These are phyloP conservation scores for Harpagifer antarcticus DNA, from an alignment of 2,797 vertebrate genomes.

Conservation along the genomic window DNA sequence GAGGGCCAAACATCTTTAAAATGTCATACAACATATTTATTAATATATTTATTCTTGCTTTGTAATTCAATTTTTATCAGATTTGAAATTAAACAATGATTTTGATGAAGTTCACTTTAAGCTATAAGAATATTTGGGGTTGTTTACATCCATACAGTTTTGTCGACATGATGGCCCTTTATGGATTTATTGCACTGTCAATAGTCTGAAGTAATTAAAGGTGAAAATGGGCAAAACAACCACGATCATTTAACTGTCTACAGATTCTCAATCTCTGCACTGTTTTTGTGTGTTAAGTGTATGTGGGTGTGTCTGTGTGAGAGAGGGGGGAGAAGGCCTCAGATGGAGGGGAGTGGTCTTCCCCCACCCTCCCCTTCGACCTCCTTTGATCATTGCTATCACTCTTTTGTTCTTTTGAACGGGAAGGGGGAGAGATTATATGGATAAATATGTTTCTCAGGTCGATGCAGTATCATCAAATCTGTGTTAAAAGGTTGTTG, in stretches of 20 bases:
- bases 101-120: not conserved
- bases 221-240: not conserved
- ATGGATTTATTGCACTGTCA: not conserved
- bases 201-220: no score
- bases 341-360: conserved; percentile 69
- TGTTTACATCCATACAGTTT: not conserved
- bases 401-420: conserved; percentile 57
- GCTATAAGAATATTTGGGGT: not conserved
- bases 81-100: not conserved
- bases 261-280: not conserved
- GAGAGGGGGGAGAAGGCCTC: conserved; percentile 44
- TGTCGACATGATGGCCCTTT: not conserved
- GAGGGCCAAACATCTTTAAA: not conserved
- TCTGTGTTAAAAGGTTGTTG: conserved; percentile 32
- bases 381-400: conserved; percentile 32
- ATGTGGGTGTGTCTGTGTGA: not conserved
- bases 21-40: not conserved
- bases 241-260: not conserved
- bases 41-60: no score
- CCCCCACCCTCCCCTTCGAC: conserved; percentile 4
- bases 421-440: not conserved
- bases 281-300: conserved; percentile 26
- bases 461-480: conserved; percentile 20
- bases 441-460: not conserved
- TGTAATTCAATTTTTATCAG: not conserved